Evolutionary conservation across 2,888 invertebrate genomes (phyloP), one percentile per base, ranked within the genome.

Genomic region (Tipula unca): DNA sequence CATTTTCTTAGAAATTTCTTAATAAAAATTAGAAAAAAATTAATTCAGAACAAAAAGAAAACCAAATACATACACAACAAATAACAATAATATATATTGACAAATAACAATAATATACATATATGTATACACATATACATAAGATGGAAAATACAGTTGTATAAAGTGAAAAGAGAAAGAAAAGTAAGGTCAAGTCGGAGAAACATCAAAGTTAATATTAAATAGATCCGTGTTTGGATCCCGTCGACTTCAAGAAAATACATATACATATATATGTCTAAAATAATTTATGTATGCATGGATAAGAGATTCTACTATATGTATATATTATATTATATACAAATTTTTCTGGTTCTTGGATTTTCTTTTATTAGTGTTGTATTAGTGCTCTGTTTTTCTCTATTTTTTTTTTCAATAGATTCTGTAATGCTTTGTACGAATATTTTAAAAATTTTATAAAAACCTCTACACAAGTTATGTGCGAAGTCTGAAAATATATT

Each of bases 161-260:
- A 25, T 69, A 69, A 25, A 25, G 25, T 25, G 69, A 69, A 69
- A 69, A 69, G 69, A 69, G 69, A 69, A 20, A 69, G 69, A 69
- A 69, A 6, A 48, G 20, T 69, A 69, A 69, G 69, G 69, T 69
- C 69, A 69, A 10, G 14, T 25, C 69, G 69, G 69, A 69, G 25
- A 69, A 69, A 69, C 69, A 69, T 69, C 69, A 69, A 69, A 69
- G 69, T 69, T 25, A 69, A 69, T 69, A 69, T 69, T 69, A 69
- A 69, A 69, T 69, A 25, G 69, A 8, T 69, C 69, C 20, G 69
- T 69, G 69, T 69, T 69, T 69, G 69, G 13, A 69, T 69, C 69
- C 69, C 69, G 69, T 69, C 69, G 25, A 69, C 69, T 69, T 69
- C 25, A 69, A 69, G 25, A 69, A 69, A 69, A 69, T 25, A 69